phyloP scores from a whole-genome alignment of 1,140 invertebrate species.

The Ceratitis capitata region DNA sequence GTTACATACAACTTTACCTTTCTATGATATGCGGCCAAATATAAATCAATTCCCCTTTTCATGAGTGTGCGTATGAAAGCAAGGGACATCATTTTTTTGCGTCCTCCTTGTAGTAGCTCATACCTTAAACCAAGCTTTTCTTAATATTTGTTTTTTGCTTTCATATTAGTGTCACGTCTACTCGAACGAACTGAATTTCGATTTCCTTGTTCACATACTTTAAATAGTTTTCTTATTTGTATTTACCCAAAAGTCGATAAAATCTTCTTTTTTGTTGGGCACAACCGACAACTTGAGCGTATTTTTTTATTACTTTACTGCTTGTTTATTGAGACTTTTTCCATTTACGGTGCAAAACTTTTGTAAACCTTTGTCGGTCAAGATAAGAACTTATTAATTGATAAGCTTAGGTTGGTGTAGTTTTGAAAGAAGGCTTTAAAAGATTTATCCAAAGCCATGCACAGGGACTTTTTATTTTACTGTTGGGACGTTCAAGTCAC shows the following conservation, averaged over 20 bases:
- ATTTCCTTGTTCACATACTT: not conserved
- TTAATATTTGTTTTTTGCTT: not conserved
- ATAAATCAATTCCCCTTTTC: not conserved
- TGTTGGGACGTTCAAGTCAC: too few species aligned
- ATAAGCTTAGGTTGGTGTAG: not conserved
- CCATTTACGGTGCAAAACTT: not conserved
- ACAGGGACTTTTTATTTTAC: too few species aligned
- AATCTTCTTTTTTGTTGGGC: too few species aligned
- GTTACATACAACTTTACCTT: too few species aligned
- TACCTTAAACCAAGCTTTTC: too few species aligned
- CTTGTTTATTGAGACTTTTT: not conserved
- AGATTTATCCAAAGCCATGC: too few species aligned
- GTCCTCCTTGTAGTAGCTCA: not conserved
- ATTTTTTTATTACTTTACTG: not conserved
- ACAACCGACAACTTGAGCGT: too few species aligned
- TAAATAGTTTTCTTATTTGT: conserved; percentile 10
- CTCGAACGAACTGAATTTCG: not conserved
- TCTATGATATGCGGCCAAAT: not conserved
- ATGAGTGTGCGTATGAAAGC: not conserved
- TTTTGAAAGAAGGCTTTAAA: too few species aligned
- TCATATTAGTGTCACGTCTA: not conserved
- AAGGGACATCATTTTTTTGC: too few species aligned
- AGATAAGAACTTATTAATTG: not conserved
- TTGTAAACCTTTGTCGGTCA: not conserved
- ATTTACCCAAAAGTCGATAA: not conserved